Percentiles rank a stretch among this genome's conserved stretches.
phyloP scores from a whole-genome alignment of 2,888 invertebrate species.

The Eustalomyia histrio region DNA sequence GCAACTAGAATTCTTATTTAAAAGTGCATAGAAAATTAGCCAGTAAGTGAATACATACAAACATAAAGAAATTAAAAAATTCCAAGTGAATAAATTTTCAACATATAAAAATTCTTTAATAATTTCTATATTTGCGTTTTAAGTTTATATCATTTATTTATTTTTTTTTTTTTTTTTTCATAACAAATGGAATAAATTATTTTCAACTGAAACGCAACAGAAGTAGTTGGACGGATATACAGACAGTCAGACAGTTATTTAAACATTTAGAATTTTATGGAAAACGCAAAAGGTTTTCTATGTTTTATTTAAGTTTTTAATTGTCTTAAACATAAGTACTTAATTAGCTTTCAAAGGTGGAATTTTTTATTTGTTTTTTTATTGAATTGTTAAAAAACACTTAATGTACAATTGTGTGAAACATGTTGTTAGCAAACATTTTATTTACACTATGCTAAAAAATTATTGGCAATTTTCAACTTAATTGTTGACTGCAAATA shows the following conservation, averaged over 20 bases:
- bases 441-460: background rate
- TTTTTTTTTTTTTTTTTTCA: no score
- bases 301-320: conserved; percentile 46
- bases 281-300: conserved; percentile 39
- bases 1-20: conserved; percentile 12
- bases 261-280: background rate
- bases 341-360: conserved; percentile 30
- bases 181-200: conserved; percentile 25
- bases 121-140: conserved; percentile 67
- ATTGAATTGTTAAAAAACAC: conserved; percentile 20
- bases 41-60: conserved; percentile 23
- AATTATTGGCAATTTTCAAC: background rate
- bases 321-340: conserved; percentile 43
- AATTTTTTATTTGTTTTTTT: conserved; percentile 26
- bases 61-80: conserved; percentile 54
- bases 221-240: background rate
- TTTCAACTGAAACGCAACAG: conserved; percentile 24
- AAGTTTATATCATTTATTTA: conserved; percentile 35
- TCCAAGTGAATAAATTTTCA: conserved; percentile 39
- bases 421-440: conserved; percentile 59
- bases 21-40: conserved; percentile 28
- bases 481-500: background rate
- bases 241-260: background rate
- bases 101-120: conserved; percentile 57
- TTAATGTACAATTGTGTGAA: conserved; percentile 61